These are phyloP conservation scores for Romanogobio albipinnatus DNA, from an alignment of 2,113 vertebrate species.

Conservation along the genomic window DNA sequence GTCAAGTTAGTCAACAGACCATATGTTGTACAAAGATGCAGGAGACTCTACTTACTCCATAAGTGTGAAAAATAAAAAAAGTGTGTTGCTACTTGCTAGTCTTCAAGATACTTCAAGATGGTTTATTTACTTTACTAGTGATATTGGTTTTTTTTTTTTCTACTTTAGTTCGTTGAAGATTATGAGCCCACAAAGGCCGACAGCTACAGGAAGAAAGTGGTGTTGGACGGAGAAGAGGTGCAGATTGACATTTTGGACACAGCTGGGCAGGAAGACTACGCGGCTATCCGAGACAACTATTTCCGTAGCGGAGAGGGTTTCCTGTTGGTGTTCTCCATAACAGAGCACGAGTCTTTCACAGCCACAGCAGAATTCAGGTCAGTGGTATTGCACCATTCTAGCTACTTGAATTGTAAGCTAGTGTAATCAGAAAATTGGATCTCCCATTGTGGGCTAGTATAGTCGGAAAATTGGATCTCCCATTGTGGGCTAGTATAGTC, in stretches of 20 bases:
- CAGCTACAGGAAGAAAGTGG: constrained; percentile 60
- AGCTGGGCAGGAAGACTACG: constrained; percentile 57
- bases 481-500: neutral
- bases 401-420: neutral
- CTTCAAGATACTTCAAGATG: neutral
- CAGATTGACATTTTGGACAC: constrained; percentile 62
- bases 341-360: constrained; percentile 57
- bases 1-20: constrained; percentile 35
- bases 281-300: constrained; percentile 60
- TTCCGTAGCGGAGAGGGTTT: constrained; percentile 61
- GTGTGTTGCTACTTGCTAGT: neutral
- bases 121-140: neutral
- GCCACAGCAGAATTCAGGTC: constrained; percentile 59
- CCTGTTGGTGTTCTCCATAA: constrained; percentile 59
- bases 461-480: neutral
- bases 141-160: neutral
- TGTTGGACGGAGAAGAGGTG: constrained; percentile 59
- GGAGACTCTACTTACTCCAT: neutral
- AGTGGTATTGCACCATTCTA: neutral
- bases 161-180: constrained; percentile 57
- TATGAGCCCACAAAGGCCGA: constrained; percentile 61
- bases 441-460: neutral
- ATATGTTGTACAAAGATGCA: neutral
- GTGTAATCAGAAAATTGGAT: neutral
- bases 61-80: neutral